Conservation (phyloP, 2,888 invertebrate genomes). For the Atethmia centrago region DNA sequence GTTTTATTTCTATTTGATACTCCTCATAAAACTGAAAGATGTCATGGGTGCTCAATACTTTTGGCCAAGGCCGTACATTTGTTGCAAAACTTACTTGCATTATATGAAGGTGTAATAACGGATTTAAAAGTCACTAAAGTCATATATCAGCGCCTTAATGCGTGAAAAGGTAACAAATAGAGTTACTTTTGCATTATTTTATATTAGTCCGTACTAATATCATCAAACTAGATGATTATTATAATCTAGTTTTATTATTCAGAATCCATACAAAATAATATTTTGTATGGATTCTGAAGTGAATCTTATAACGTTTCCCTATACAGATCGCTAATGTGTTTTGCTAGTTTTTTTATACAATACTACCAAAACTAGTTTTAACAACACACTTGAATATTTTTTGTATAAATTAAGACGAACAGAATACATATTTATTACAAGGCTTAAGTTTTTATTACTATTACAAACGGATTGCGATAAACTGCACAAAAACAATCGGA, state of each 20-base stretch:
- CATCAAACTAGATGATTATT: no score
- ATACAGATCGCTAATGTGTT: background rate
- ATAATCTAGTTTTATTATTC: no score
- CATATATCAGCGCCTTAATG: no score
- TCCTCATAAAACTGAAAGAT: no score
- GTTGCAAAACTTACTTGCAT: no score
- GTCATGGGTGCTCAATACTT: no score
- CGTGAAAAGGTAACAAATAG: background rate
- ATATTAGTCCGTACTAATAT: no score
- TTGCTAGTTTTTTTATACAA: conserved; percentile 31
- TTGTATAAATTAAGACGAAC: conserved; percentile 15
- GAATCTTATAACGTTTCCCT: background rate
- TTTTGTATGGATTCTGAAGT: background rate
- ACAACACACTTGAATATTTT: conserved; percentile 13
- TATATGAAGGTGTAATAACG: no score
- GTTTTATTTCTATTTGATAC: no score
- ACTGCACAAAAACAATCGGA: background rate
- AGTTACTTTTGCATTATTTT: conserved; percentile 2
- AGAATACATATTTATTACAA: background rate
- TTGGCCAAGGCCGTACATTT: no score
- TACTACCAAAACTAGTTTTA: conserved; percentile 32
- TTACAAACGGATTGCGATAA: background rate
- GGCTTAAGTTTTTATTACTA: background rate
- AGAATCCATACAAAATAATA: no score
- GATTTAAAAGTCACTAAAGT: no score